Evolutionary conservation across 2,113 vertebrate genomes (phyloP), one percentile per base, ranked within the genome.

Genomic region (Odobenus rosmarus): DNA sequence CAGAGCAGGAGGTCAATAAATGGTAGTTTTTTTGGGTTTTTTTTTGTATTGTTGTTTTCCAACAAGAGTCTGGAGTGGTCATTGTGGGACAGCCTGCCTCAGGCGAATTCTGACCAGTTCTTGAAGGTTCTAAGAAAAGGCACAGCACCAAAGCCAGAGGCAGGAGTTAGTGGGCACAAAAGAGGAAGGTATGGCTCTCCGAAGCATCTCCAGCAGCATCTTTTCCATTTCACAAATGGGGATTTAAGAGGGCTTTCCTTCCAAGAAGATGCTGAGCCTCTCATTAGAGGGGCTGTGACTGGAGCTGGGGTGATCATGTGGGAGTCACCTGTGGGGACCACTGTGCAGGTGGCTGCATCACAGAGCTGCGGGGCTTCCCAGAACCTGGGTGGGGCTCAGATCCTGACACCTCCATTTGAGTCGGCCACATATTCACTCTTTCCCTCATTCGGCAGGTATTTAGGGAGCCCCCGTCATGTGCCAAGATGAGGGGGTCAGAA

Each of bases 131-230:
- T 28, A 18, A 36, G n/a, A 62, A 92, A 39, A 74, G 83, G 24
- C 71, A 24, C 7, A 6, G 33, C 24, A 28, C 26, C 21, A 15
- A 42, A 31, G 9, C 71, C 46, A 16, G 4, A 39, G 88, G 42
- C 55, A 33, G 55, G 28, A 71, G n/a, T 21, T 8, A 7, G 8
- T 0, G 21, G 26, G 26, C 19, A 33, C 16, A 39, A 67, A 13
- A 13, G 11, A 82, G 51, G 2, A 0, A 6, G 19, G 0, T 0
- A 1, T 0, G 5, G 57, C 24, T 74, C 71, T 88, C 28, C 28
- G 46, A 61, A 77, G 5, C 23, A 67, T 26, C 28, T 53, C 62
- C 61, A 64, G 83, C 15, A 10, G 26, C 24, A 64, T 74, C 31
- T 42, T 61, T 64, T 31, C 46, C 80, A 53, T 18, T 62, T 59